Base-by-base conservation (phyloP, 2,113 vertebrate genomes). In the Strigops habroptila region DNA sequence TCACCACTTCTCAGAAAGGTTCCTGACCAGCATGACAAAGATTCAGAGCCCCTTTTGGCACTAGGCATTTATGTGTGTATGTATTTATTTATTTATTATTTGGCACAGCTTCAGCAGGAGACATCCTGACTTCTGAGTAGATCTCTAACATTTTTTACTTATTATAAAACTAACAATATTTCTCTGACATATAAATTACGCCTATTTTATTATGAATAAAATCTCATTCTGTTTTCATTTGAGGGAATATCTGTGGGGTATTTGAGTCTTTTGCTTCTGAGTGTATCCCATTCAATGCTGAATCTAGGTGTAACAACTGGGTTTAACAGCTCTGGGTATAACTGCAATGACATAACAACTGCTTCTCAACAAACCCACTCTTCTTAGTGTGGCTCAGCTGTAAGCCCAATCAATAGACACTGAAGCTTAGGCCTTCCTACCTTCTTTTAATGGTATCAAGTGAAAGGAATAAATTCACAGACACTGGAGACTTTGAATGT, bases 71-170 rank as follows among this genome's bases (percentile, higher is more conserved):
- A 16, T 16, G 11, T 5, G 7, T 44, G 18, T 49, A 10, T 23
- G 39, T 41, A 6, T 35, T 30, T 31, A 10, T 63, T 23, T 69
- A 13, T 39, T 31, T 67, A 25, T 48, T 37, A 74, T 60, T 74
- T 65, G 33, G 18, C 11, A 48, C 1, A 69, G n/a, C 6, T 69
- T 51, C 15, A 75, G 14, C 30, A 70, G 64, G 21, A 48, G 14
- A 35, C 5, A 79, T 62, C 8, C 21, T 49, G 48, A 39, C 9
- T 69, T 80, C 39, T 33, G 3, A 46, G 13, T 31, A 80, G 57
- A 62, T 68, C 0, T 0, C 21, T 85, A 49, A 44, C 0, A 30
- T 69, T 71, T 60, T 39, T 31, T 44, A 35, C 9, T 30, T 51
- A 27, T 52, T 62, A 49, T 48, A 51, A 84, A 28, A 8, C 48